Percentiles rank a stretch among this genome's conserved stretches.
These are phyloP conservation scores for Oligia strigilis DNA, from an alignment of 2,888 invertebrate genomes.

Conservation along the genomic window DNA sequence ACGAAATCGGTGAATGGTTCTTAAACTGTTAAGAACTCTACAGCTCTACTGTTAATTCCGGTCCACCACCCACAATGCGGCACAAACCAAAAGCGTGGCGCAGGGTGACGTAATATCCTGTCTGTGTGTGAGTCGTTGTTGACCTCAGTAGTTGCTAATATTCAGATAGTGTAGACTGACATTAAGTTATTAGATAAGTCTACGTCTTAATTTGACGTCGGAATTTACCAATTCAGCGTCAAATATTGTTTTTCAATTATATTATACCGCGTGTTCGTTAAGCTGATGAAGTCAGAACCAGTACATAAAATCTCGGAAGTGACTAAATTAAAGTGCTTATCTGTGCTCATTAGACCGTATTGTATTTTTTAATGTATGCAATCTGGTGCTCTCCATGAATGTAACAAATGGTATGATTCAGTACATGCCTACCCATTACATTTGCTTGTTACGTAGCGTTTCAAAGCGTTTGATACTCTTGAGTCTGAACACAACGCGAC, in stretches of 20 bases:
- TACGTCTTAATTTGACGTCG: slow-evolving; percentile 15
- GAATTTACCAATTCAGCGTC: slow-evolving; percentile 10
- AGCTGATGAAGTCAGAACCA: slow-evolving; percentile 1
- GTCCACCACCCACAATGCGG: slow-evolving; percentile 57
- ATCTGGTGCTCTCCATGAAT: slow-evolving; percentile 34
- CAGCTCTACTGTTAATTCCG: slow-evolving; percentile 18
- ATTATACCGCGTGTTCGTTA: neutral
- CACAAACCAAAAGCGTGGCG: slow-evolving; percentile 56
- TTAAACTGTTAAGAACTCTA: slow-evolving; percentile 18
- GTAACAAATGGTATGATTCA: slow-evolving; percentile 39
- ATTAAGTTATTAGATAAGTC: slow-evolving; percentile 41
- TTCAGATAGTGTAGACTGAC: slow-evolving; percentile 31
- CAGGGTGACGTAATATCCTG: slow-evolving; percentile 73
- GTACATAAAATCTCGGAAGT: slow-evolving; percentile 19
- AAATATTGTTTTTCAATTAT: slow-evolving; percentile 2
- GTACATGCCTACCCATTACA: slow-evolving; percentile 30
- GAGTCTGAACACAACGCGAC: slow-evolving; percentile 41
- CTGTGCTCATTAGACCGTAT: slow-evolving; percentile 31
- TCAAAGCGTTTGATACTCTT: slow-evolving; percentile 37
- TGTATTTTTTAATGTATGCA: slow-evolving; percentile 44
- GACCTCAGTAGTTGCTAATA: slow-evolving; percentile 55
- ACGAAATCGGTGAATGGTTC: slow-evolving; percentile 22
- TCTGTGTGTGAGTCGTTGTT: slow-evolving; percentile 59
- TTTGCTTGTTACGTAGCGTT: slow-evolving; percentile 37
- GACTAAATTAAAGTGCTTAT: slow-evolving; percentile 15